Evolutionary conservation across 2,113 vertebrate genomes (phyloP).

Genomic region (Cyanoderma ruficeps): DNA sequence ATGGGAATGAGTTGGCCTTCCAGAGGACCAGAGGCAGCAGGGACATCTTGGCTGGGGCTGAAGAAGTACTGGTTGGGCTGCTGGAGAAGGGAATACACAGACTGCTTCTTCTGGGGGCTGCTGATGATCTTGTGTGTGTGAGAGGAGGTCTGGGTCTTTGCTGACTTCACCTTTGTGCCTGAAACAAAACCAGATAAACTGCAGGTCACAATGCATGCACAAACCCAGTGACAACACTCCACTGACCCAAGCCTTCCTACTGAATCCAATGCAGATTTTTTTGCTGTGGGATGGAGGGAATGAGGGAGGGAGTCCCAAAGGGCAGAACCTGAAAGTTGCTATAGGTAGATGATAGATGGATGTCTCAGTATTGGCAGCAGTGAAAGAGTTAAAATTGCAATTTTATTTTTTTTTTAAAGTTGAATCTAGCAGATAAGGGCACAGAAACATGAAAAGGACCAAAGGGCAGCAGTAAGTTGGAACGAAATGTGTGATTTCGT

Average conservation of each 20-base stretch:
- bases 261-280: background rate
- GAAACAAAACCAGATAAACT: background rate
- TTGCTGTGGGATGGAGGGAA: background rate
- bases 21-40: constrained; percentile 48
- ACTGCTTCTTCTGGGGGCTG: background rate
- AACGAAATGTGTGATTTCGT: background rate
- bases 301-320: background rate
- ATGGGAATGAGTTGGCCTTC: constrained; percentile 80
- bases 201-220: background rate
- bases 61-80: constrained; percentile 70
- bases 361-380: background rate
- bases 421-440: background rate
- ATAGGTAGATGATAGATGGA: background rate
- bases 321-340: background rate
- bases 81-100: background rate
- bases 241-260: background rate
- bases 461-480: background rate
- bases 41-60: constrained; percentile 67
- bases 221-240: background rate
- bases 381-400: background rate
- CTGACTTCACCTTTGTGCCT: constrained; percentile 90
- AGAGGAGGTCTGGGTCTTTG: constrained; percentile 84
- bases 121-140: background rate
- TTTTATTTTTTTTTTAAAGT: background rate
- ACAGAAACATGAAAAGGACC: background rate